These are phyloP conservation scores for Phacellophora camtschatica DNA, from an alignment of 30 jellyfish, hydroid and myxozoan species.

Conservation along the genomic window DNA sequence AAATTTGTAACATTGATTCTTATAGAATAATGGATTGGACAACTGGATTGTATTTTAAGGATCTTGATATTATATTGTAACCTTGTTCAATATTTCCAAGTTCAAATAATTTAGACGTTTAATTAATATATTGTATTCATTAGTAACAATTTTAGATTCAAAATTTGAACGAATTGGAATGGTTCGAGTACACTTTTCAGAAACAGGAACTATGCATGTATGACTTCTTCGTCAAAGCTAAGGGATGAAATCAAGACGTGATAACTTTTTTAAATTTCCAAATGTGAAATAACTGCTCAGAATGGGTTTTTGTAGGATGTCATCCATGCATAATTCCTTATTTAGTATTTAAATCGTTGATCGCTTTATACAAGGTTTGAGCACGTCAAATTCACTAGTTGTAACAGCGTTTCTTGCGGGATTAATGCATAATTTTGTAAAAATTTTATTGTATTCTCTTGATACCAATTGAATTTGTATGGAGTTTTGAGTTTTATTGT, in stretches of 20 bases:
- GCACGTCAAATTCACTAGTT: neutral
- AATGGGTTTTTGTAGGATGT: too few species aligned
- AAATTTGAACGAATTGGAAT: constrained; percentile 37
- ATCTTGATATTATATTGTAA: constrained; percentile 14
- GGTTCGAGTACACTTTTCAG: constrained; percentile 52
- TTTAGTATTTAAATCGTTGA: constrained; percentile 64
- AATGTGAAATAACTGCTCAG: too few species aligned
- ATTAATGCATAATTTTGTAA: constrained; percentile 49
- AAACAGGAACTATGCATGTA: too few species aligned
- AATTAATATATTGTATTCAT: constrained; percentile 62
- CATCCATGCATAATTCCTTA: too few species aligned
- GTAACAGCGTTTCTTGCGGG: constrained; percentile 12
- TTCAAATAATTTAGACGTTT: constrained; percentile 69
- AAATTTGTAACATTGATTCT: constrained; percentile 33
- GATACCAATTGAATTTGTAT: constrained; percentile 72
- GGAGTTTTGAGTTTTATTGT: constrained; percentile 62
- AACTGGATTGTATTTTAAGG: constrained; percentile 9
- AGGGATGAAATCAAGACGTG: too few species aligned
- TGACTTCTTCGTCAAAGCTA: too few species aligned
- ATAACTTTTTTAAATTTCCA: too few species aligned
- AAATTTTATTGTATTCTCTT: constrained; percentile 46
- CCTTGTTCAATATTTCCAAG: constrained; percentile 49
- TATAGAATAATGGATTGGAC: constrained; percentile 26
- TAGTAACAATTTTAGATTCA: constrained; percentile 73
- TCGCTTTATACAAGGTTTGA: constrained; percentile 10